Evolutionary conservation across 1,140 invertebrate genomes (phyloP).

Genomic region (Oryctes rhinoceros): DNA sequence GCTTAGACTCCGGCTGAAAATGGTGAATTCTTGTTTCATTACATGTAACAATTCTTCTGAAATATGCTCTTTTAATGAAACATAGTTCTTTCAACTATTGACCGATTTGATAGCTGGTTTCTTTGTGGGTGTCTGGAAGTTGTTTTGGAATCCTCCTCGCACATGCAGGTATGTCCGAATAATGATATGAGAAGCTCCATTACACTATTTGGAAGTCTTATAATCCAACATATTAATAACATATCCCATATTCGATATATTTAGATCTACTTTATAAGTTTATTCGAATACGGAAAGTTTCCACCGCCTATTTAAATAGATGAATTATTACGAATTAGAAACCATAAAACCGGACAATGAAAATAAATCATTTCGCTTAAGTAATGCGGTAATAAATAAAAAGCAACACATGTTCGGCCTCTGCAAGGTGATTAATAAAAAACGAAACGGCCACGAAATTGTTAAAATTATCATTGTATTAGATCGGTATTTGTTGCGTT

Average conservation of each 20-base stretch:
- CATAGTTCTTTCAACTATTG: no score
- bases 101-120: no score
- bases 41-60: no score
- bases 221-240: not conserved
- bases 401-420: not conserved
- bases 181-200: not conserved
- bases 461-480: conserved; percentile 38
- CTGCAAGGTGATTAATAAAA: conserved; percentile 31
- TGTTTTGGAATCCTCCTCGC: no score
- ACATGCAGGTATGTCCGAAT: no score
- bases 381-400: not conserved
- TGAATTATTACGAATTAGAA: not conserved
- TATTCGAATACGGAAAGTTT: not conserved
- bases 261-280: not conserved
- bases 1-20: no score
- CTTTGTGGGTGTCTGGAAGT: no score
- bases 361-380: not conserved
- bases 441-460: not conserved
- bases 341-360: not conserved
- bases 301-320: not conserved
- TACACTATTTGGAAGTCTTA: not conserved
- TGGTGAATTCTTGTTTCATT: no score
- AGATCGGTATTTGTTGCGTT: conserved; percentile 36
- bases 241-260: not conserved
- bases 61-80: no score